Evolutionary conservation across 2,113 vertebrate genomes (phyloP).

Genomic region (Hyperopisus bebe): DNA sequence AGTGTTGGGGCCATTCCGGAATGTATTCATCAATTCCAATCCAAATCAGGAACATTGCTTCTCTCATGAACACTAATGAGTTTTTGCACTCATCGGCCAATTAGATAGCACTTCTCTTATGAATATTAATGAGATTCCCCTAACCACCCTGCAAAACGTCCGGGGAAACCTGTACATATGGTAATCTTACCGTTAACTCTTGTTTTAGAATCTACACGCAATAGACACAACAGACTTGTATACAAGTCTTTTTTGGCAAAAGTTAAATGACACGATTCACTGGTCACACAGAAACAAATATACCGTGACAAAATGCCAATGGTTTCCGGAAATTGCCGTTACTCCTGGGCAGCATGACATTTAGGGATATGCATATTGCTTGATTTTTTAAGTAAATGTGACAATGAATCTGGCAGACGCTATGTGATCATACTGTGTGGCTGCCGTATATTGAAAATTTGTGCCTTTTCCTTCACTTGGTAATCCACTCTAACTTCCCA

Average conservation of each 20-base stretch:
- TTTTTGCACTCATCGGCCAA: background rate
- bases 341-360: background rate
- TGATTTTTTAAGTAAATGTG: background rate
- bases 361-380: background rate
- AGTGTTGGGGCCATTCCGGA: no score
- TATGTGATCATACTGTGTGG: background rate
- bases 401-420: background rate
- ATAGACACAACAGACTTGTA: background rate
- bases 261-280: no score
- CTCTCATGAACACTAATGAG: background rate
- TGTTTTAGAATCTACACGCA: background rate
- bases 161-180: background rate
- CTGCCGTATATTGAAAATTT: no score
- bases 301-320: no score
- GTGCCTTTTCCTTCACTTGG: no score
- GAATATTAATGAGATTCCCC: background rate
- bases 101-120: background rate
- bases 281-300: no score
- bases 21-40: no score
- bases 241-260: no score
- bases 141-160: background rate
- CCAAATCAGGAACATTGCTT: background rate
- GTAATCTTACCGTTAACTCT: background rate
- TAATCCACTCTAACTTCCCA: no score
- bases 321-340: background rate